A percentile compares a stretch with the other conserved stretches of the same genome.
Evolutionary conservation across 2,113 vertebrate species (phyloP).

Genomic region (Daboia siamensis): DNA sequence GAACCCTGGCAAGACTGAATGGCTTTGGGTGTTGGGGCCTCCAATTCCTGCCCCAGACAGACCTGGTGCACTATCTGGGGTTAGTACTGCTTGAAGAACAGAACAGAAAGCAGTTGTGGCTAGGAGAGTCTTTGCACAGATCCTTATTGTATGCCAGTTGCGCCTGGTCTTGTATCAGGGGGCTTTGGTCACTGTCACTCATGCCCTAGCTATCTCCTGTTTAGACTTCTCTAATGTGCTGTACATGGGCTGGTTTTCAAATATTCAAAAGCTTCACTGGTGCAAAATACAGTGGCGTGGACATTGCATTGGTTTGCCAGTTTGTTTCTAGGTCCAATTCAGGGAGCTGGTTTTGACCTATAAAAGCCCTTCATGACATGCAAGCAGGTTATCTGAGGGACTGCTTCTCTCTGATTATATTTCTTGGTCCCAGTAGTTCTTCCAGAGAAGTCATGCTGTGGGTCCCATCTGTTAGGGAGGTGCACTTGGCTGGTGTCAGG

Average conservation of each 20-base stretch:
- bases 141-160: neutral
- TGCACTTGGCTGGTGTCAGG: neutral
- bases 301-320: neutral
- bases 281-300: neutral
- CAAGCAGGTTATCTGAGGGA: neutral
- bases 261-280: neutral
- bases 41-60: neutral
- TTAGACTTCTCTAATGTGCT: neutral
- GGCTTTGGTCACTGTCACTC: neutral
- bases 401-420: neutral
- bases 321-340: neutral
- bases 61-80: neutral
- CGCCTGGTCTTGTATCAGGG: neutral
- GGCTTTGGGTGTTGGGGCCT: neutral
- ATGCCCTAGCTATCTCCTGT: neutral
- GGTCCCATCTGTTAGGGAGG: neutral
- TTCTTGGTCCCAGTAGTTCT: neutral
- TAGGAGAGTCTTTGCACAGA: neutral
- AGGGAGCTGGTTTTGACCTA: neutral
- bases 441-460: neutral
- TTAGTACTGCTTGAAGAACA: neutral
- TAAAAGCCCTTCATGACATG: neutral
- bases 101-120: neutral
- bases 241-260: neutral
- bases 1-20: neutral